Percentiles rank a stretch among this genome's conserved stretches.
Conservation (phyloP, 2,797 vertebrate genomes). For the Esox lucius region DNA sequence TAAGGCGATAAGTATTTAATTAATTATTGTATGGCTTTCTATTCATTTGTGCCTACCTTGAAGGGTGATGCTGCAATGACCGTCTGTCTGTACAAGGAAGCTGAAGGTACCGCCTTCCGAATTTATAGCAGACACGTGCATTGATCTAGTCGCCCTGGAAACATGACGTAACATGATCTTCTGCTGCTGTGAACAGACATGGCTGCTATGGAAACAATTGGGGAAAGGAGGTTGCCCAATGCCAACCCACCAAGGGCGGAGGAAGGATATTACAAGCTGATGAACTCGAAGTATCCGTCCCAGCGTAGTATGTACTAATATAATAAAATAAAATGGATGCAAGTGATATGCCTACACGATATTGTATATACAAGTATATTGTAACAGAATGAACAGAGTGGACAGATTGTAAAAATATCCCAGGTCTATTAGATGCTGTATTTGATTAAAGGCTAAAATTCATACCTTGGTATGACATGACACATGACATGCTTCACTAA, state of each 20-base stretch:
- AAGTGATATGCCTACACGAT: no score
- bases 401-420: no score
- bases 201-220: constrained; percentile 36
- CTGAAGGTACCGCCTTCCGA: constrained; percentile 20
- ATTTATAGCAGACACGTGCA: constrained; percentile 55
- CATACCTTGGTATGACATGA: no score
- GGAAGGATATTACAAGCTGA: neutral
- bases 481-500: no score
- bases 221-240: neutral
- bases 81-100: constrained; percentile 17
- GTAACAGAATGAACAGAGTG: no score
- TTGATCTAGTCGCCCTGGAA: constrained; percentile 41
- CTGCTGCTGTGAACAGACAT: constrained; percentile 21
- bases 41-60: constrained; percentile 18
- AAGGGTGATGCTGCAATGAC: constrained; percentile 50
- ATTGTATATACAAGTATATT: no score
- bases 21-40: neutral
- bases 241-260: neutral
- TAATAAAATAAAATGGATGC: no score
- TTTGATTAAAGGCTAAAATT: no score
- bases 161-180: constrained; percentile 51
- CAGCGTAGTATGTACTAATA: no score
- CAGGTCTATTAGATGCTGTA: no score
- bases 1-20: neutral
- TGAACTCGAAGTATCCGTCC: no score